Evolutionary conservation across 2,888 invertebrate genomes (phyloP), one percentile per base, ranked within the genome.

Genomic region (Drosophila kanekoi): DNA sequence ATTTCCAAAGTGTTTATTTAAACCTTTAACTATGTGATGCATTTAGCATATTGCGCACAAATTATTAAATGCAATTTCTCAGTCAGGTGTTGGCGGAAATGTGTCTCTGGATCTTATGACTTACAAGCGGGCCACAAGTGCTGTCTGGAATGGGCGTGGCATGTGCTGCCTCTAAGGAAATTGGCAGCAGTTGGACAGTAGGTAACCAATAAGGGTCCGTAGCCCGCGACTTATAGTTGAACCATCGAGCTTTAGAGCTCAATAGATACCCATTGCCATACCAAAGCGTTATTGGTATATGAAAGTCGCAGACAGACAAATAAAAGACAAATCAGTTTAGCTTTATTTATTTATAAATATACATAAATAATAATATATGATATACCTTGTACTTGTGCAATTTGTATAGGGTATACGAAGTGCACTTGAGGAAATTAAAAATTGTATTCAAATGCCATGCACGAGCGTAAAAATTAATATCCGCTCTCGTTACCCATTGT

Each of bases 381-480:
- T 1, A 23, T 23, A 6, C 4, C 16, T 16, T 40, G 14, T 18
- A 8, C 3, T 37, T 38, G 28, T 23, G 8, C 28, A 28, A 8
- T 0, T n/a, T 23, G 1, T 35, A 14, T 37, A 62, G 66, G 35
- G 64, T 62, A 51, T 56, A 45, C 20, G 57, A 48, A 77, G 32
- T 81, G 75, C 80, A 83, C 65, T 79, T 64, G 60, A 79, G 87
- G 81, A 83, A 83, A 86, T 84, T 74, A 86, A 79, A 84, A 81
- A 23, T 68, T 81, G 70, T 67, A 82, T 83, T 82, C 62, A 77
- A 86, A 81, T 83, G 84, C 84, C 70, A 53, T 61, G 79, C 87
- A 86, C 87, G 82, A 77, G 77, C 79, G 71, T 81, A 68, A 83
- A 79, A 86, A 74, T 79, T 86, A 83, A 83, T 83, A 83, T 83